A percentile compares a stretch with the other conserved stretches of the same genome.
Conservation (phyloP, 2,797 vertebrate species). For the Sebastes hubbsi region DNA sequence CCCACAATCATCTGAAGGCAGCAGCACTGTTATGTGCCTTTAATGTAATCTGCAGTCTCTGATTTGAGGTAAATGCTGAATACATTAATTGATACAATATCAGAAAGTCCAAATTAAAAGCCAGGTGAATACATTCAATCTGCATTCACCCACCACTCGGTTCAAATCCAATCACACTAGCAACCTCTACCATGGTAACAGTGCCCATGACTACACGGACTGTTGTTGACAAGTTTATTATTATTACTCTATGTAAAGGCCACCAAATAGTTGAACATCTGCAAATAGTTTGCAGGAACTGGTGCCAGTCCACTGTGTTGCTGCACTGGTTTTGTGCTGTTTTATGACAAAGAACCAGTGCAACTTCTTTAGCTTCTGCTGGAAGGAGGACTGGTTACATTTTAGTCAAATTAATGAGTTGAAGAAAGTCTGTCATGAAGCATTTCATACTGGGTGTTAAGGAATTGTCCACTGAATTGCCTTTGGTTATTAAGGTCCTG, state of each 20-base stretch:
- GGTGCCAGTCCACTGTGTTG: background rate
- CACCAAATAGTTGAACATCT: background rate
- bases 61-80: background rate
- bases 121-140: background rate
- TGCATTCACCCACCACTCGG: background rate
- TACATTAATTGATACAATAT: background rate
- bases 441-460: slow-evolving; percentile 5
- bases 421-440: background rate
- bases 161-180: background rate
- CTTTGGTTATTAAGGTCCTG: slow-evolving; percentile 16
- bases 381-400: background rate
- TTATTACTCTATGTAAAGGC: background rate
- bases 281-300: background rate
- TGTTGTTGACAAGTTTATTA: background rate
- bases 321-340: background rate
- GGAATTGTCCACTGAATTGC: slow-evolving; percentile 3
- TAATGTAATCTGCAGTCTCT: background rate
- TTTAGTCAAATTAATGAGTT: background rate
- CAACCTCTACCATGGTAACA: background rate
- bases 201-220: background rate
- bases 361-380: background rate
- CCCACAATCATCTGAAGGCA: background rate
- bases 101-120: background rate
- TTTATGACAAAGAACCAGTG: background rate
- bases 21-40: background rate